phyloP scores from a whole-genome alignment of 1,140 invertebrate genomes.

The Cotesia glomerata region DNA sequence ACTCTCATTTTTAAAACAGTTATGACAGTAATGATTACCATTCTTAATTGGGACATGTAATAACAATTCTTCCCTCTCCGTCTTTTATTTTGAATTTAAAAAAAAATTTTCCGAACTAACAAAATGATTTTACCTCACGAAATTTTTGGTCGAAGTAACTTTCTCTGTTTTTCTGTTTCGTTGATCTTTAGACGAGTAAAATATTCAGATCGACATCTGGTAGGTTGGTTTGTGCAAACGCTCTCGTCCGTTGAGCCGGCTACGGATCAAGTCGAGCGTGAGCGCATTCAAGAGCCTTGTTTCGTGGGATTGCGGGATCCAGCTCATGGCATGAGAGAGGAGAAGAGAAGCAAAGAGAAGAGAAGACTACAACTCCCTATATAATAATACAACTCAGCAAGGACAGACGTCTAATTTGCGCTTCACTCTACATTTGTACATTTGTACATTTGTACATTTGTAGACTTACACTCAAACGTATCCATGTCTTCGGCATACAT shows the following conservation, averaged over 20 bases:
- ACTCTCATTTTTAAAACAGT: too few relatives aligned
- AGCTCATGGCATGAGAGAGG: conserved; percentile 26
- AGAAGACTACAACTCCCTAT: not conserved
- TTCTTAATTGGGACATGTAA: too few relatives aligned
- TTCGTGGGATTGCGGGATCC: conserved; percentile 56
- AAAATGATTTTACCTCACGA: conserved; percentile 25
- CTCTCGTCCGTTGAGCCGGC: conserved; percentile 58
- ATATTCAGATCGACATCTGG: conserved; percentile 62
- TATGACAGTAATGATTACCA: too few relatives aligned
- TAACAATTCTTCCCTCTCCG: too few relatives aligned
- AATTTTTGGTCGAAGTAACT: conserved; percentile 42
- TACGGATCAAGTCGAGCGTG: conserved; percentile 60
- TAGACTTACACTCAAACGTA: too few relatives aligned
- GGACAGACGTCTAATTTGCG: conserved; percentile 28
- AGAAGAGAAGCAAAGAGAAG: too few relatives aligned
- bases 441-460: not conserved
- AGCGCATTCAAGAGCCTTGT: conserved; percentile 58
- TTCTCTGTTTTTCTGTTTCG: conserved; percentile 49
- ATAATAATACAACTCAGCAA: conserved; percentile 14
- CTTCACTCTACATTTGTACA: not conserved
- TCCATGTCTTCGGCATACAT: too few relatives aligned
- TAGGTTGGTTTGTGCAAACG: conserved; percentile 55
- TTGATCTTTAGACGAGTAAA: conserved; percentile 43
- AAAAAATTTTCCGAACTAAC: too few relatives aligned
- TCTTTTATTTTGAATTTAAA: too few relatives aligned